Conservation (phyloP, 92 coral and sea anemone genomes). For the Porites rus region DNA sequence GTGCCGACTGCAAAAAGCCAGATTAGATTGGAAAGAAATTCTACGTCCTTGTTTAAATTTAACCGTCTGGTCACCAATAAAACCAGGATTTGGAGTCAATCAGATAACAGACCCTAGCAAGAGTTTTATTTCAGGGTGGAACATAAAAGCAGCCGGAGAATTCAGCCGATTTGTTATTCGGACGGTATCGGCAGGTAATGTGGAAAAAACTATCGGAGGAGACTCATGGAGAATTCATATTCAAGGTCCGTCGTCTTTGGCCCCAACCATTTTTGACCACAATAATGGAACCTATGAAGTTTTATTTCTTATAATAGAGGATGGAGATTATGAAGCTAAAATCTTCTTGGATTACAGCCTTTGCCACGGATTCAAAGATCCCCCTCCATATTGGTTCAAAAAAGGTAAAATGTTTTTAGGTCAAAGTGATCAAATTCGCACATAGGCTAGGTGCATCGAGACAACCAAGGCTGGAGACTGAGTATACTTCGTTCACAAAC, state of each 20-base stretch:
- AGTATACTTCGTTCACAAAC: too few relatives aligned
- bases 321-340: slow-evolving; percentile 77
- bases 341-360: slow-evolving; percentile 85
- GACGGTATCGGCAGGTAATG: slow-evolving; percentile 60
- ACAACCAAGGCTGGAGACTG: too few relatives aligned
- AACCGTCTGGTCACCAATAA: slow-evolving; percentile 70
- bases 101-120: slow-evolving; percentile 63
- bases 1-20: slow-evolving; percentile 86
- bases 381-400: slow-evolving; percentile 84
- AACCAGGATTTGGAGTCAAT: background rate
- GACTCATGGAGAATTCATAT: slow-evolving; percentile 91
- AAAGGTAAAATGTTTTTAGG: slow-evolving; percentile 52
- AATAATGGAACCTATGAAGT: slow-evolving; percentile 84
- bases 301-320: slow-evolving; percentile 79
- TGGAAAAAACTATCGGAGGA: slow-evolving; percentile 75
- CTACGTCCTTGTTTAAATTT: slow-evolving; percentile 74
- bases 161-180: slow-evolving; percentile 83
- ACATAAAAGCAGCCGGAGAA: slow-evolving; percentile 74
- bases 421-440: too few relatives aligned
- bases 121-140: slow-evolving; percentile 78
- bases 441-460: too few relatives aligned
- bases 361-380: slow-evolving; percentile 89
- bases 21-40: slow-evolving; percentile 79
- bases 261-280: slow-evolving; percentile 77
- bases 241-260: slow-evolving; percentile 76